Conservation (phyloP, 2,888 invertebrate genomes). For the Drosophila mulleri region DNA sequence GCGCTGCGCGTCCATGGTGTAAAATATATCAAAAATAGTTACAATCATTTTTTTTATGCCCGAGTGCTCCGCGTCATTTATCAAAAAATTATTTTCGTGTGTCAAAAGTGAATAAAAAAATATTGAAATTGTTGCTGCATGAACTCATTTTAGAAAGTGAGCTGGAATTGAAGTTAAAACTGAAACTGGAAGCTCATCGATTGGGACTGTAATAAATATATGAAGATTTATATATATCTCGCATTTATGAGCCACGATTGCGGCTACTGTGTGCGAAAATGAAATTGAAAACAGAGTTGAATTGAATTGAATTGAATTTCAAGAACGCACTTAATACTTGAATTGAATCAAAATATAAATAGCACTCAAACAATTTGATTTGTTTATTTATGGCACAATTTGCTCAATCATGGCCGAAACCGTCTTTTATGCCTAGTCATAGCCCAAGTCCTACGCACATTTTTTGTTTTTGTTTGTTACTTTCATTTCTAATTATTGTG, state of each 20-base stretch:
- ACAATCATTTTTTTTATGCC: conserved; percentile 20
- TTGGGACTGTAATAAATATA: conserved; percentile 32
- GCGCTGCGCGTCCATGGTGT: conserved; percentile 35
- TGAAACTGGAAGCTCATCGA: conserved; percentile 36
- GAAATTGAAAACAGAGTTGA: conserved; percentile 50
- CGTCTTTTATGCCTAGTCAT: conserved; percentile 57
- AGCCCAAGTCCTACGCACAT: conserved; percentile 53
- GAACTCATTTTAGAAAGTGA: conserved; percentile 80
- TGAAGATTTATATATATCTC: neutral
- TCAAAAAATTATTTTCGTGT: conserved; percentile 63
- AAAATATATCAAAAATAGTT: conserved; percentile 66
- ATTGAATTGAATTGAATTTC: conserved; percentile 63
- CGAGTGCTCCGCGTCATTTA: conserved; percentile 51
- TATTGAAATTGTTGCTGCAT: conserved; percentile 51
- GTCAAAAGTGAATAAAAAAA: conserved; percentile 50
- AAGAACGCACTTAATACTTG: conserved; percentile 60
- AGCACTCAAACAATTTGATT: conserved; percentile 51
- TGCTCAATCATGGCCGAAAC: conserved; percentile 70
- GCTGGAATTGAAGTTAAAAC: conserved; percentile 30
- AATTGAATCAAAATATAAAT: conserved; percentile 36
- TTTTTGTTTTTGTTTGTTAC: conserved; percentile 55
- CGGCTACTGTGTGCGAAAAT: conserved; percentile 70
- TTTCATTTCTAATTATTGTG: conserved; percentile 78
- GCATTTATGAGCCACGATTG: conserved; percentile 20
- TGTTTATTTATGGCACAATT: conserved; percentile 72